Conservation (phyloP, 2,797 vertebrate species). For the Cetoscarus ocellatus region DNA sequence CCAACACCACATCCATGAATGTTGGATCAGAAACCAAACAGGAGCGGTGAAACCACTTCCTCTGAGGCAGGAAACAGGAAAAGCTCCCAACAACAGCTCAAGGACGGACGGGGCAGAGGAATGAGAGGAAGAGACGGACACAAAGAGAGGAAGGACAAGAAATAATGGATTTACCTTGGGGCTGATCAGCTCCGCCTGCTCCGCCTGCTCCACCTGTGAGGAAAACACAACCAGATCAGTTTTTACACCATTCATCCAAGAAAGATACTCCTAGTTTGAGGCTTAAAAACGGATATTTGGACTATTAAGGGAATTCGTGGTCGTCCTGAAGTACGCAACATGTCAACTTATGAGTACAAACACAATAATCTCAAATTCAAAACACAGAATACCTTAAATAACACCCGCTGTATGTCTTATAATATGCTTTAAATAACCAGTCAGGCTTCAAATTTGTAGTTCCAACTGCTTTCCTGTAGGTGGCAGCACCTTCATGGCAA, state of each 20-base stretch:
- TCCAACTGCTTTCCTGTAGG: too few species aligned
- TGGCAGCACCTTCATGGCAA: too few species aligned
- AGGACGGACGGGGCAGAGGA: neutral
- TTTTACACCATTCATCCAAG: accelerated
- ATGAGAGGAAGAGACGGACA: neutral
- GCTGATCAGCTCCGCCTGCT: conserved; percentile 57
- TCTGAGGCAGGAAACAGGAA: conserved; percentile 25
- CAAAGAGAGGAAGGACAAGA: conserved; percentile 5
- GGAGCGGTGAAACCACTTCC: neutral
- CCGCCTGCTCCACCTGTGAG: neutral
- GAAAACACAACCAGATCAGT: conserved; percentile 13
- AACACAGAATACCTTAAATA: too few species aligned
- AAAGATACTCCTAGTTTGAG: too few species aligned
- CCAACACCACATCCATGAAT: neutral
- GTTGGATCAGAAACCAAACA: neutral
- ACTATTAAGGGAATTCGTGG: too few species aligned
- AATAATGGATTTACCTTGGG: conserved; percentile 69
- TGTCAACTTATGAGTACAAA: too few species aligned
- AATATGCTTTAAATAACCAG: too few species aligned
- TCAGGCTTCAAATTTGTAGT: too few species aligned
- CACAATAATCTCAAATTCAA: too few species aligned
- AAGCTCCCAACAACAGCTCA: neutral
- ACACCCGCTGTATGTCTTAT: too few species aligned
- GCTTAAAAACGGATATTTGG: too few species aligned
- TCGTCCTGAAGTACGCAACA: too few species aligned